Base-by-base conservation (phyloP, 2,888 invertebrate genomes). In the Aromia moschata region DNA sequence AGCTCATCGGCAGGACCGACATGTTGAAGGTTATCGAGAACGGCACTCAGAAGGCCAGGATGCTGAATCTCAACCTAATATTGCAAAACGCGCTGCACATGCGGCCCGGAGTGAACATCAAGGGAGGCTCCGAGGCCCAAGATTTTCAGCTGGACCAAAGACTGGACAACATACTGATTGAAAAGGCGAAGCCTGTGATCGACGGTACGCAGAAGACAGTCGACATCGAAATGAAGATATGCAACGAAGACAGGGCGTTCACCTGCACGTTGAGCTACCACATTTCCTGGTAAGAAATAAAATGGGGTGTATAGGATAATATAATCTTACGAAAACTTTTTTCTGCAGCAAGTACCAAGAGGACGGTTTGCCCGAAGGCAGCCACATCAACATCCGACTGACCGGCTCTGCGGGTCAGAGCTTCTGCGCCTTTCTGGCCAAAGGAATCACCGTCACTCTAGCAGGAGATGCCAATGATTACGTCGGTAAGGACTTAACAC, bases 401-500 rank as follows among this genome's bases (percentile, higher is more conserved):
- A 89, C 83, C 41, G 99, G 99, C 11, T 96, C 97, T 1, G 99
- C 98, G 7, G 99, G 99, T 9, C 99, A 99, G 84, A 98, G 98
- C 77, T 99, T 99, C 84, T 95, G 98, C 79, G 98, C 98, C 3
- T 99, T 99, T 84, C 83, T 99, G 72, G 90, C 92, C 0, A 91
- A 89, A 67, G 99, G 99, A 16, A 87, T 98, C 54, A 89, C 89
- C 52, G 92, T 97, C 2, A 93, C 90, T 0, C 83, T 99, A 12
- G 96, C 96, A 80, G 99, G 99, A 38, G 99, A 99, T 82, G 90
- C 98, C 20, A 99, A 99, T 77, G 99, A 99, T 80, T 99, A 99
- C 79, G 98, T 99, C 62, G 98, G 96, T 83, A 66, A 77, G 84
- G 15, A 79, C 33, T 54, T 52, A 1, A 17, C n/a, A n/a, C n/a